A percentile compares a stretch with the other conserved stretches of the same genome.
phyloP scores from a whole-genome alignment of 1,140 invertebrate species.

The Chrysopa pallens region DNA sequence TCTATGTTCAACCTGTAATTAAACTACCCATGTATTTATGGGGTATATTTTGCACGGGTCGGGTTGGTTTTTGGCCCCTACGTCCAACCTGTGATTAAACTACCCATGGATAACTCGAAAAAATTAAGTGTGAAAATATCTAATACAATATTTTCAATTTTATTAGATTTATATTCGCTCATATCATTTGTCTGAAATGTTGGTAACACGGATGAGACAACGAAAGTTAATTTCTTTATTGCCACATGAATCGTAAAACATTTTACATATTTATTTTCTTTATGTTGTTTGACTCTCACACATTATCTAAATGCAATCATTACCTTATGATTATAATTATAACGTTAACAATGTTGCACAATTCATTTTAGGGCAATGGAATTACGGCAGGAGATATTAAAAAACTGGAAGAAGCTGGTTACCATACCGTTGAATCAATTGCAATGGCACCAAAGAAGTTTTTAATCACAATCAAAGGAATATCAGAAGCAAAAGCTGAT shows the following conservation, averaged over 20 bases:
- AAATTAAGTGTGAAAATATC: too few relatives aligned
- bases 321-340: constrained; percentile 5
- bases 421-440: constrained; percentile 87
- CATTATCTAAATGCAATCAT: not conserved
- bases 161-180: too few relatives aligned
- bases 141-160: too few relatives aligned
- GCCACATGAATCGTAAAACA: constrained; percentile 1
- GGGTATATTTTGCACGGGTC: too few relatives aligned
- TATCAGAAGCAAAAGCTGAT: constrained; percentile 94
- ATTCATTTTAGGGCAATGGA: constrained; percentile 55
- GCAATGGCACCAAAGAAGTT: constrained; percentile 89
- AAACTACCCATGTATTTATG: too few relatives aligned
- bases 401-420: constrained; percentile 84
- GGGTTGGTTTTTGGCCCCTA: too few relatives aligned
- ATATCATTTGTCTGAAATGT: too few relatives aligned
- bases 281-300: too few relatives aligned
- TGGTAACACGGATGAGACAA: too few relatives aligned
- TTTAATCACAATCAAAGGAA: constrained; percentile 82
- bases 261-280: not conserved
- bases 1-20: too few relatives aligned
- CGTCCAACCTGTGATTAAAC: too few relatives aligned
- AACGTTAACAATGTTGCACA: constrained; percentile 4
- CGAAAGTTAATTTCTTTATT: not conserved
- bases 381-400: constrained; percentile 83
- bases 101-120: too few relatives aligned